Percentiles rank a stretch among this genome's conserved stretches.
Conservation (phyloP, 2,888 invertebrate species). For the Aphidoletes aphidimyza region DNA sequence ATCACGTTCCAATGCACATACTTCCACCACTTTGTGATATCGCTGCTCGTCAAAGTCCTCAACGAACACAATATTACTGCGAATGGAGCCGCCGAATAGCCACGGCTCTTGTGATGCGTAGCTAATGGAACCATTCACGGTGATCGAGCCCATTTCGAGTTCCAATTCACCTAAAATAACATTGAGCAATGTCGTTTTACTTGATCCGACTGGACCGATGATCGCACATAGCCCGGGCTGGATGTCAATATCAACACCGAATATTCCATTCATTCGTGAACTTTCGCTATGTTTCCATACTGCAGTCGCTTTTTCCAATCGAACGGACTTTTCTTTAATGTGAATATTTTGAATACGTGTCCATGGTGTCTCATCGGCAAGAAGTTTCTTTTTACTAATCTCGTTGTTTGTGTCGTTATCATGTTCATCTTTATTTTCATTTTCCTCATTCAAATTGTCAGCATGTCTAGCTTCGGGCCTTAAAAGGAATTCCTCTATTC, state of each 20-base stretch:
- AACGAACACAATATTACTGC: constrained; percentile 77
- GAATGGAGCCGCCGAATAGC: constrained; percentile 71
- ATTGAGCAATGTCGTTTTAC: constrained; percentile 78
- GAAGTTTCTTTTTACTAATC: neutral
- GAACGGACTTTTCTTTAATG: neutral
- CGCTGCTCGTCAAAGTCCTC: no score
- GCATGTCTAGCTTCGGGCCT: constrained; percentile 60
- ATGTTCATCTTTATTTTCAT: neutral
- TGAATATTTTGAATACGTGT: neutral
- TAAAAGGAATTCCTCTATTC: constrained; percentile 76
- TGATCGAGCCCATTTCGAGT: constrained; percentile 70
- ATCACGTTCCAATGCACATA: constrained; percentile 74
- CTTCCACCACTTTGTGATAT: constrained; percentile 68
- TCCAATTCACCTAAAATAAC: constrained; percentile 79
- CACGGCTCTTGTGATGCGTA: constrained; percentile 76
- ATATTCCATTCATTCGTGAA: neutral
- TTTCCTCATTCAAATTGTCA: neutral
- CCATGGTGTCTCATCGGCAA: neutral
- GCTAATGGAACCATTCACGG: constrained; percentile 73
- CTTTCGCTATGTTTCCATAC: constrained; percentile 26
- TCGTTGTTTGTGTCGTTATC: neutral
- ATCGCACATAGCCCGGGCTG: neutral
- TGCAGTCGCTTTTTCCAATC: constrained; percentile 55
- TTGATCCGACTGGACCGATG: constrained; percentile 80
- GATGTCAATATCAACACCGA: neutral